Evolutionary conservation across 1,140 invertebrate species (phyloP), one percentile per base, ranked within the genome.

Genomic region (Chionoecetes opilio): DNA sequence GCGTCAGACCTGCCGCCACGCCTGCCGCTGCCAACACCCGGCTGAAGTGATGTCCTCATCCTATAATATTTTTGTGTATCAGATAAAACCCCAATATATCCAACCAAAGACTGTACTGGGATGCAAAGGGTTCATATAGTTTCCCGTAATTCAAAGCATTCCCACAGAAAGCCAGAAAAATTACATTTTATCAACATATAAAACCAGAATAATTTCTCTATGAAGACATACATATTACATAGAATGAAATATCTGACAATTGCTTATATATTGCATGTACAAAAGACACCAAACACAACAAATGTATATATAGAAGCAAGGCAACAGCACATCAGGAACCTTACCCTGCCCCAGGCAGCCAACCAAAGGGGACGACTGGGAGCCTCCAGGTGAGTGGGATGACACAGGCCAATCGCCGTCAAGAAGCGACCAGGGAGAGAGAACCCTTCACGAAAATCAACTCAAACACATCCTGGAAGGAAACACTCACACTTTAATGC

Each of bases 271-370:
- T 5, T 14, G 21, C 2, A 3, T 1, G 46, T 17, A 53, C 21
- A 53, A 53, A 53, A 14, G 46, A 9, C 46, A 75, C 1, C 63
- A 75, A 2, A n/a, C 9, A 75, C 9, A n/a, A 21, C n/a, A n/a
- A n/a, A n/a, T n/a, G n/a, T n/a, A n/a, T n/a, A n/a, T n/a, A n/a
- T n/a, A n/a, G n/a, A n/a, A n/a, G n/a, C n/a, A 75, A n/a, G n/a
- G 63, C 63, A 75, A 75, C 2, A 75, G 63, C 2, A 75, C n/a
- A 75, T 91, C 32, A 9, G n/a, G n/a, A 63, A 17, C 32, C 46
- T 85, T n/a, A 95, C 95, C 91, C 91, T 95, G 31, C 93, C 91
- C 95, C 95, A 95, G 8, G 86, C 53, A 38, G 82, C 92, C 95
- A 95, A 93, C 95, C 95, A 95, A 11, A 95, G 31, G 0, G 32